A percentile compares a stretch with the other conserved stretches of the same genome.
Evolutionary conservation across 2,113 vertebrate species (phyloP).

Genomic region (Erythrolamprus reginae): DNA sequence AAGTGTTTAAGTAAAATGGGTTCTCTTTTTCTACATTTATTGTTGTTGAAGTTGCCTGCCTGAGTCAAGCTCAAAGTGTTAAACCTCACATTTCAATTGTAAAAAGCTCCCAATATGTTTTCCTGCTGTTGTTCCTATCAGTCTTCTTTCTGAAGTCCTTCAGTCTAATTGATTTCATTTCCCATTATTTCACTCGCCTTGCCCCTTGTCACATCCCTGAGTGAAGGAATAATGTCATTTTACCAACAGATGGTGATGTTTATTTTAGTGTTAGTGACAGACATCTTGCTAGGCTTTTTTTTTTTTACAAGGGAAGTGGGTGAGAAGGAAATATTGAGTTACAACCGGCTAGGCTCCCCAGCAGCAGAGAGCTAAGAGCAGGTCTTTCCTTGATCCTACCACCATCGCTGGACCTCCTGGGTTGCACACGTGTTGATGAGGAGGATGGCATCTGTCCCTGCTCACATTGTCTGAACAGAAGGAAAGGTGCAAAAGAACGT

Average conservation of each 20-base stretch:
- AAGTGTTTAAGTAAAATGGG: conserved; percentile 39
- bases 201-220: not conserved
- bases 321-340: conserved; percentile 24
- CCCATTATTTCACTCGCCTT: conserved; percentile 30
- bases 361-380: not conserved
- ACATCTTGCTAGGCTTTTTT: conserved; percentile 16
- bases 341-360: not conserved
- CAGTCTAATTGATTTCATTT: conserved; percentile 37
- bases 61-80: conserved; percentile 19
- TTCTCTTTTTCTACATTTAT: conserved; percentile 35
- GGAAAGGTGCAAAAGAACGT: conserved; percentile 9
- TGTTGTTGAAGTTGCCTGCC: conserved; percentile 32
- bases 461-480: not conserved
- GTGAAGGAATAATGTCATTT: conserved; percentile 31
- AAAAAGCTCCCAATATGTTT: conserved; percentile 38
- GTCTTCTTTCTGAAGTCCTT: conserved; percentile 42
- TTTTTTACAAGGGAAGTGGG: conserved; percentile 9
- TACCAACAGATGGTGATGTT: conserved; percentile 22
- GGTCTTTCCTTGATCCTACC: not conserved
- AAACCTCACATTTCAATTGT: conserved; percentile 30
- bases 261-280: conserved; percentile 37
- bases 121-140: conserved; percentile 39
- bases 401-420: not conserved
- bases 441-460: not conserved
- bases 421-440: not conserved